Percentiles rank a stretch among this genome's conserved stretches.
Evolutionary conservation across 1,140 invertebrate genomes (phyloP).

Genomic region (Drosophila jambulina): DNA sequence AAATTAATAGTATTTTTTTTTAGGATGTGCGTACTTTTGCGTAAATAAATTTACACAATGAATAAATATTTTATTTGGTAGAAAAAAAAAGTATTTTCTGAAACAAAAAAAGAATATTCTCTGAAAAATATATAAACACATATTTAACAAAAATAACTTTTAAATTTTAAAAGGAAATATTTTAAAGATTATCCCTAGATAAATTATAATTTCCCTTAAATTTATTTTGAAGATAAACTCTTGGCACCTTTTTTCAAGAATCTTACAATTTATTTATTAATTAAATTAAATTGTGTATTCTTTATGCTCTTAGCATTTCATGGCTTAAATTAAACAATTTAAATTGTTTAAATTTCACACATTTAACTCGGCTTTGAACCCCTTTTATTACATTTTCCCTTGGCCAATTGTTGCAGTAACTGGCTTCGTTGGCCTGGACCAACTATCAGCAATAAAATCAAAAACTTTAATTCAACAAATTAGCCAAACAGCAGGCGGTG

Average conservation of each 20-base stretch:
- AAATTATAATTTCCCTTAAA: not conserved
- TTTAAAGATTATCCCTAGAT: not conserved
- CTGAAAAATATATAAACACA: no score
- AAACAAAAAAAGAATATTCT: no score
- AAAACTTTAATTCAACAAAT: conserved; percentile 66
- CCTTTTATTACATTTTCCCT: not conserved
- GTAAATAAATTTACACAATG: not conserved
- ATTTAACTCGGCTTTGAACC: not conserved
- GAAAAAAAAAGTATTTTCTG: no score
- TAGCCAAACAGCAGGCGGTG: conserved; percentile 39
- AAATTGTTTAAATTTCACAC: not conserved
- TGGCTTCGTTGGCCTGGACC: not conserved
- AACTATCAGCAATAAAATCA: conserved; percentile 56
- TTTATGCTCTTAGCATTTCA: no score
- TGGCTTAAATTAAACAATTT: not conserved
- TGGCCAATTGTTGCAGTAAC: conserved; percentile 3
- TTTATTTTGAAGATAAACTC: no score
- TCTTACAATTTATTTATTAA: not conserved
- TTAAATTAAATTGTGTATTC: not conserved
- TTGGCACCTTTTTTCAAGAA: no score
- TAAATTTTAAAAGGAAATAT: not conserved
- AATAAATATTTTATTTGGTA: not conserved
- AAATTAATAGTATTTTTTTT: not conserved
- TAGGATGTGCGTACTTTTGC: no score
- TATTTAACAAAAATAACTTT: no score